Evolutionary conservation across 2,797 vertebrate species (phyloP).

Genomic region (Platyrinchus mystaceus): DNA sequence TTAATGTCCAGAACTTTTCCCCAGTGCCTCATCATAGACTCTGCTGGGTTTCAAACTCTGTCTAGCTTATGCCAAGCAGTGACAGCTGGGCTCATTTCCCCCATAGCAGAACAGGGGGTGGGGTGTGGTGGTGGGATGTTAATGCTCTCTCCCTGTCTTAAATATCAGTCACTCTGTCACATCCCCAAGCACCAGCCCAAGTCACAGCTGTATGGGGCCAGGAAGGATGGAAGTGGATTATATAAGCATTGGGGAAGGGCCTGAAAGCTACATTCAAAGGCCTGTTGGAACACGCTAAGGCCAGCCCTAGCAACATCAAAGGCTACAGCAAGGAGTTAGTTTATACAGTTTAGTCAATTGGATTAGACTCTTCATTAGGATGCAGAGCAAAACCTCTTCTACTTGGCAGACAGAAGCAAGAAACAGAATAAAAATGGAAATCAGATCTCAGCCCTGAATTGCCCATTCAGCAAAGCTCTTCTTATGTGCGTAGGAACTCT

Average conservation of each 20-base stretch:
- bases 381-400: constrained; percentile 48
- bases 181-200: neutral
- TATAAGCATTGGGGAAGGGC: neutral
- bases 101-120: neutral
- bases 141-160: neutral
- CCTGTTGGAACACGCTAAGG: neutral
- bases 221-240: neutral
- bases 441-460: constrained; percentile 69
- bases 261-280: constrained; percentile 32
- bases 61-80: neutral
- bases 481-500: constrained; percentile 67
- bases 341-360: constrained; percentile 34
- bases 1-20: neutral
- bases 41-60: neutral
- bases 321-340: constrained; percentile 51
- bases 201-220: neutral
- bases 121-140: neutral
- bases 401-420: constrained; percentile 61
- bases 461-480: constrained; percentile 70
- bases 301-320: constrained; percentile 39
- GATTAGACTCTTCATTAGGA: constrained; percentile 72
- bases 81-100: neutral
- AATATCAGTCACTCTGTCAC: neutral
- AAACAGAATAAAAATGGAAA: constrained; percentile 76
- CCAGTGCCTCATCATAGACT: neutral